Evolutionary conservation across 2,797 vertebrate species (phyloP).

Genomic region (Danio jaintianensis): DNA sequence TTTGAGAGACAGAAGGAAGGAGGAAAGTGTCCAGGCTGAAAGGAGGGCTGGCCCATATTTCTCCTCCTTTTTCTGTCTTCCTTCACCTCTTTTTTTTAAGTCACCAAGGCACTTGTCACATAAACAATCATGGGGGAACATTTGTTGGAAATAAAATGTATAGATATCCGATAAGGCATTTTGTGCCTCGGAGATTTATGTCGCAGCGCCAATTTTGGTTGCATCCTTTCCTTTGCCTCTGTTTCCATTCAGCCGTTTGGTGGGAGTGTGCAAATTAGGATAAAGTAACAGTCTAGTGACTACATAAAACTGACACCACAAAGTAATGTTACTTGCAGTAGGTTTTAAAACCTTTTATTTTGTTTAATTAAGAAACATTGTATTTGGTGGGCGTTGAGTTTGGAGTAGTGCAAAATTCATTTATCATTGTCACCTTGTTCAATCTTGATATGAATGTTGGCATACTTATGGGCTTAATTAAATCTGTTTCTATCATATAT

Average conservation of each 20-base stretch:
- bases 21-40: conserved; percentile 69
- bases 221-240: conserved; percentile 71
- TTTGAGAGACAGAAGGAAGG: conserved; percentile 78
- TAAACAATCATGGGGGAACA: conserved; percentile 73
- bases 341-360: conserved; percentile 20
- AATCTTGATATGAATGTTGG: conserved; percentile 22
- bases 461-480: conserved; percentile 29
- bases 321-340: conserved; percentile 49
- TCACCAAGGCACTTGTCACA: conserved; percentile 65
- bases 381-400: conserved; percentile 25
- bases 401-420: background rate
- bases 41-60: conserved; percentile 74
- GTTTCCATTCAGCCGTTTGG: conserved; percentile 52
- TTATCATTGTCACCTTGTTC: conserved; percentile 11
- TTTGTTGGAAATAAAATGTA: conserved; percentile 71
- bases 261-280: conserved; percentile 51
- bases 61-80: conserved; percentile 65
- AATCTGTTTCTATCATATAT: conserved; percentile 22
- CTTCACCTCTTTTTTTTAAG: conserved; percentile 61
- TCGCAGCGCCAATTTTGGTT: conserved; percentile 70
- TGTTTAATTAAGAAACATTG: background rate
- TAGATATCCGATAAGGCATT: conserved; percentile 67
- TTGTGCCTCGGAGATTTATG: conserved; percentile 51
- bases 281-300: conserved; percentile 1
- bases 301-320: conserved; percentile 18